phyloP scores from a whole-genome alignment of 2,113 vertebrate species.

The Ophiodon elongatus region DNA sequence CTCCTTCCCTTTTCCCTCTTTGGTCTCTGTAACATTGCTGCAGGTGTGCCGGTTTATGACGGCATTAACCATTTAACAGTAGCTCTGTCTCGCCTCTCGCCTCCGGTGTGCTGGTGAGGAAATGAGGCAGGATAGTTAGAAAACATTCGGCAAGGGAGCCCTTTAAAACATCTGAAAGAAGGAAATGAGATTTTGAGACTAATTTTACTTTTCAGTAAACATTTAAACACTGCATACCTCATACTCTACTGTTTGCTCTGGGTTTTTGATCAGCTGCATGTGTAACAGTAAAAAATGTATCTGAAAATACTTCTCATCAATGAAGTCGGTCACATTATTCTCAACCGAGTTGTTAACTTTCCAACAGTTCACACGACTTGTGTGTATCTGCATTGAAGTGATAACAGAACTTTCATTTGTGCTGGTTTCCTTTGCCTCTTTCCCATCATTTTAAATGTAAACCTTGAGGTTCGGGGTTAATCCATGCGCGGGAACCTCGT shows the following conservation, averaged over 20 bases:
- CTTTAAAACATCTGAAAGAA: not conserved
- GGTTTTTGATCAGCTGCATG: not conserved
- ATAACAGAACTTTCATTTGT: not conserved
- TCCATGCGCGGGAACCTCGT: conserved; percentile 14
- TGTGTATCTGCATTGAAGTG: not conserved
- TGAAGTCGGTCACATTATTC: not conserved
- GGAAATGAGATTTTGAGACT: not conserved
- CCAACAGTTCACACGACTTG: not conserved
- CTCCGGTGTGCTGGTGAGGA: conserved; percentile 13
- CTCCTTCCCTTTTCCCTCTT: not conserved
- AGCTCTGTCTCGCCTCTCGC: conserved; percentile 12
- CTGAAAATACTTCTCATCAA: not conserved
- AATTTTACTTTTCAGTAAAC: not conserved
- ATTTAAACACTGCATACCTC: not conserved
- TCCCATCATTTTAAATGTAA: not conserved
- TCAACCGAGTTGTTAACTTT: not conserved
- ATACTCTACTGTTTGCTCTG: not conserved
- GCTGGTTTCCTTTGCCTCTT: conserved; percentile 1
- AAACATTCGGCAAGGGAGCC: not conserved
- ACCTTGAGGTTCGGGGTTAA: conserved; percentile 27
- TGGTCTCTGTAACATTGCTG: conserved; percentile 1
- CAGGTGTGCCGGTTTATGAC: conserved; percentile 62
- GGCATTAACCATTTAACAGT: conserved; percentile 37
- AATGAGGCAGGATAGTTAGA: conserved; percentile 5
- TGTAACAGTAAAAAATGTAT: not conserved